phyloP scores from a whole-genome alignment of 2,888 invertebrate genomes.

The Eilema griseolum region DNA sequence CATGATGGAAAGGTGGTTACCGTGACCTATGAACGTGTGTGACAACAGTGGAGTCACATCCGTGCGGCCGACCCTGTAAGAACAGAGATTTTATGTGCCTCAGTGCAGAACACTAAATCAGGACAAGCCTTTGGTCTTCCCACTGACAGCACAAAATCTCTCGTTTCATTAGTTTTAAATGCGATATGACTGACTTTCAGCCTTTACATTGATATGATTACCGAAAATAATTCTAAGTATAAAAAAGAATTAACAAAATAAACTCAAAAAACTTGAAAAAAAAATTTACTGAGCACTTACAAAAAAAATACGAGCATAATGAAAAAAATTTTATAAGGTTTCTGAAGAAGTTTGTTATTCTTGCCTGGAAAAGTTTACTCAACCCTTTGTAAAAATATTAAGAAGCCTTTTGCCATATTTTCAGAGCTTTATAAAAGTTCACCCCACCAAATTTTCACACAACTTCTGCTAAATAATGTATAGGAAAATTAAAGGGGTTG shows the following conservation, averaged over 20 bases:
- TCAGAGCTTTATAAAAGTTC: not conserved
- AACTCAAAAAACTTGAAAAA: not conserved
- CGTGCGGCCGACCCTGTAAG: no score
- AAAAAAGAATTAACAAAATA: no score
- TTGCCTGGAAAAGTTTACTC: not conserved
- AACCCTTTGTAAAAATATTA: not conserved
- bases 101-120: no score
- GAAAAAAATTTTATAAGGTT: not conserved
- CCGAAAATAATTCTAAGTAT: no score
- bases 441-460: not conserved
- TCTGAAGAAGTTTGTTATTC: not conserved
- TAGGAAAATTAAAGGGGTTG: not conserved
- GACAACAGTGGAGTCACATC: no score
- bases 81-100: no score
- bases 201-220: no score
- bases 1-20: no score
- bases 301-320: not conserved
- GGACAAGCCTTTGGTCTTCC: no score
- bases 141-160: no score
- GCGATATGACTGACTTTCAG: no score
- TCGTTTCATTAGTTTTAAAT: not conserved
- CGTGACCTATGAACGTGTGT: no score
- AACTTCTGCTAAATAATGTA: not conserved
- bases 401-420: conserved; percentile 1
- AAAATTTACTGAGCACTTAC: not conserved